Evolutionary conservation across 2,888 invertebrate genomes (phyloP), one percentile per base, ranked within the genome.

Genomic region (Pseudoips prasinana): DNA sequence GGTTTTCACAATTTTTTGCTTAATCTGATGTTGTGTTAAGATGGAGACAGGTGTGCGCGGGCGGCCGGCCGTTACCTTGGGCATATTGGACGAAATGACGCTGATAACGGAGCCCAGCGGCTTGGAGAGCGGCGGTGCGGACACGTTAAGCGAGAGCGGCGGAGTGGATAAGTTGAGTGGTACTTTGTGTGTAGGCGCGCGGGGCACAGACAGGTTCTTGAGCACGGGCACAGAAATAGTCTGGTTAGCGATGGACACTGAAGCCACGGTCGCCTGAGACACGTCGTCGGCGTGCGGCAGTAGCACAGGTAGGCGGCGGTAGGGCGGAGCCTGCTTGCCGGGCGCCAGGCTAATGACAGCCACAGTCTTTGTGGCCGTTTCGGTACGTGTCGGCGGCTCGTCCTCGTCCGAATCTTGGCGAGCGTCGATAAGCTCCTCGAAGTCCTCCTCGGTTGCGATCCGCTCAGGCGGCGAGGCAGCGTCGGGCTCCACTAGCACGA

Each of bases 361-460:
- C 7, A 89, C 89, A n/a, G 89, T 89, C 54, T 89, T 89, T 0
- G 89, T 89, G 1, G 89, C 85, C 1, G 89, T 89, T 59, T 89
- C 89, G 1, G 89, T 89, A 25, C 89, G 68, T 0, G 90, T 90
- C 27, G 87, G 72, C 25, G 58, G 37, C 1, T 89, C 85, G 8
- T 77, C 77, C 20, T 74, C 86, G 1, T 37, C 50, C 26, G 84
- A 86, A 29, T 92, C 91, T 42, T 91, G 90, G 0, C 90, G 84
- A 39, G 91, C 91, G 49, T 92, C 92, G 22, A 92, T 92, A 9
- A 92, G 68, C 45, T 92, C 91, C 56, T 92, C 92, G 53, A 92
- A 92, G 62, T 92, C 92, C 69, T 92, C 92, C 48, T 91, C 91
- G 0, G 92, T 92, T 0, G 91, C 90, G 39, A 92, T 90, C 0